phyloP scores from a whole-genome alignment of 2,113 vertebrate species.

The Cnemophilus loriae region DNA sequence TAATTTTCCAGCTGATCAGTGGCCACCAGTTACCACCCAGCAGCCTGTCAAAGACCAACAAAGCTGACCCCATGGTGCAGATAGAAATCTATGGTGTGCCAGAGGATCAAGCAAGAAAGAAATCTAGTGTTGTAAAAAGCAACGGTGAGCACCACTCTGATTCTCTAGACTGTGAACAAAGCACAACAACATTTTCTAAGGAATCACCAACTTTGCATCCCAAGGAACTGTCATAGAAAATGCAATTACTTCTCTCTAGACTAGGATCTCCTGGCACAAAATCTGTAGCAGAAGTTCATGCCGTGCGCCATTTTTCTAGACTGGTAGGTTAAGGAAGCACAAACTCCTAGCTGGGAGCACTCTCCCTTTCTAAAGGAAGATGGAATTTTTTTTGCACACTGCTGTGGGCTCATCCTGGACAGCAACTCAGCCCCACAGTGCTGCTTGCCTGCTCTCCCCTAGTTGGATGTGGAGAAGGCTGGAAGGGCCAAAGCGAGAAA shows the following conservation, averaged over 20 bases:
- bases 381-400: neutral
- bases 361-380: neutral
- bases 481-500: neutral
- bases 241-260: neutral
- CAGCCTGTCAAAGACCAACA: slow-evolving; percentile 60
- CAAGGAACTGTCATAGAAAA: neutral
- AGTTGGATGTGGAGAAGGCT: neutral
- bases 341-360: neutral
- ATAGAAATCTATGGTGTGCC: slow-evolving; percentile 81
- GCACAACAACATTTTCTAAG: neutral
- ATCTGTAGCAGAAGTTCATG: neutral
- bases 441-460: neutral
- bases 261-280: neutral
- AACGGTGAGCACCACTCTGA: slow-evolving; percentile 75
- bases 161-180: neutral
- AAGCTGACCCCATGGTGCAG: slow-evolving; percentile 72
- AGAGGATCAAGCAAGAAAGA: slow-evolving; percentile 68
- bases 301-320: neutral
- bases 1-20: slow-evolving; percentile 80
- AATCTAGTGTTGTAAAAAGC: slow-evolving; percentile 75
- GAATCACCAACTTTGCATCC: neutral
- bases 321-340: neutral
- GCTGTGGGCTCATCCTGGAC: neutral
- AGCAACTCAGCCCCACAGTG: neutral
- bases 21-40: slow-evolving; percentile 77